phyloP scores from a whole-genome alignment of 1,140 invertebrate species.

The Trichonephila inaurata region DNA sequence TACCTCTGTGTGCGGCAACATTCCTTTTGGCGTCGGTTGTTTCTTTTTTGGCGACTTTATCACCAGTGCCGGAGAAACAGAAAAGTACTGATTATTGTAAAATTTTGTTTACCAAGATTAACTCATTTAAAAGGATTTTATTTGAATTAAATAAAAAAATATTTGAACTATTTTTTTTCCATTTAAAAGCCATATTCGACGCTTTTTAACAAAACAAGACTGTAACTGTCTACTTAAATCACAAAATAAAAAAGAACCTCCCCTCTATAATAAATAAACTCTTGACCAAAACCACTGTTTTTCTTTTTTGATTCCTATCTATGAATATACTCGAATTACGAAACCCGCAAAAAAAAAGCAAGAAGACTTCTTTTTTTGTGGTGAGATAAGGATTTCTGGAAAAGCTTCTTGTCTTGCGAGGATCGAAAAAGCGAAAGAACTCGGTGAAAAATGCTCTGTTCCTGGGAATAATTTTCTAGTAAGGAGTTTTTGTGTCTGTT shows the following conservation, averaged over 20 bases:
- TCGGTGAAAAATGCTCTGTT: background rate
- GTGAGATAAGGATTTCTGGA: background rate
- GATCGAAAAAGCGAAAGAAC: background rate
- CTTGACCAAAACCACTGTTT: background rate
- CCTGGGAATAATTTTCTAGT: background rate
- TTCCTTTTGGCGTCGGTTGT: too few relatives aligned
- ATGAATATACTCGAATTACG: background rate
- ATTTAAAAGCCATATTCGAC: background rate
- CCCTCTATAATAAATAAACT: background rate
- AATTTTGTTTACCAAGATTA: too few relatives aligned
- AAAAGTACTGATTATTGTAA: too few relatives aligned
- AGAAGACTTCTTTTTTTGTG: background rate
- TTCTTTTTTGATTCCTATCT: background rate
- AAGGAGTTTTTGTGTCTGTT: constrained; percentile 3
- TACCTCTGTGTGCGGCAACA: too few relatives aligned
- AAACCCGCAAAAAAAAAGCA: background rate
- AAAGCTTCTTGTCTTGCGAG: background rate
- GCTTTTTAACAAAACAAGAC: background rate
- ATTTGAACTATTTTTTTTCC: background rate
- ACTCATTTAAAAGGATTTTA: too few relatives aligned
- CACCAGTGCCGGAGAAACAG: too few relatives aligned
- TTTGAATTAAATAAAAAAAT: too few relatives aligned
- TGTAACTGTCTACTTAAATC: background rate
- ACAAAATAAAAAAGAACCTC: background rate
- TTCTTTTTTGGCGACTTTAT: too few relatives aligned